Evolutionary conservation across 2,888 invertebrate genomes (phyloP).

Genomic region (Epirrhoe alternata): DNA sequence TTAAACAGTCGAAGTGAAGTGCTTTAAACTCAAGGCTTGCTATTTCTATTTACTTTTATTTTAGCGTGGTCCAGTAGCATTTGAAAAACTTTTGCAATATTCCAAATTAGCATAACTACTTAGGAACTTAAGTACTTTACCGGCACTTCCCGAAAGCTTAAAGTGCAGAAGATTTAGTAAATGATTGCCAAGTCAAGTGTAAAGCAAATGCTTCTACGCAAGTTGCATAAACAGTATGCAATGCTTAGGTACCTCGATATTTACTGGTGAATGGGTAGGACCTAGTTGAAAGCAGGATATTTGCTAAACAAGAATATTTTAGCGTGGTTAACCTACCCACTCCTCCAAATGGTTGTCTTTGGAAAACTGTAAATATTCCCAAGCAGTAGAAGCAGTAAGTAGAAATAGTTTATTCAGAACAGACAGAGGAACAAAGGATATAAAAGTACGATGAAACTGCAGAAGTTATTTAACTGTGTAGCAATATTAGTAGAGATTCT

Average conservation of each 20-base stretch:
- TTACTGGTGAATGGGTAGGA: conserved; percentile 25
- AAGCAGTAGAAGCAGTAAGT: too few species aligned
- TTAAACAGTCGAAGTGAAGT: background rate
- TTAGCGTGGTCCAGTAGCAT: conserved; percentile 1
- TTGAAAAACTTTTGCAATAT: conserved; percentile 2
- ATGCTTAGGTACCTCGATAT: conserved; percentile 13
- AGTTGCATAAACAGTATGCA: conserved; percentile 30
- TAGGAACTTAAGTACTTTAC: background rate
- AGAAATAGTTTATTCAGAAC: too few species aligned
- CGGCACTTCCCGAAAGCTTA: conserved; percentile 1
- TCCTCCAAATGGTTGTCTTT: background rate
- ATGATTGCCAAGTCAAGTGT: conserved; percentile 23
- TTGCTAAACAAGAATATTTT: conserved; percentile 22
- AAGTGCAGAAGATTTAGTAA: conserved; percentile 15
- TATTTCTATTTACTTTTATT: conserved; percentile 15
- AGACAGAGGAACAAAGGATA: too few species aligned
- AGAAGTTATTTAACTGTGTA: too few species aligned
- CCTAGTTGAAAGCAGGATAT: conserved; percentile 12
- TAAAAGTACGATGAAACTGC: too few species aligned
- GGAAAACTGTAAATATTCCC: background rate
- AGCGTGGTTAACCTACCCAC: background rate
- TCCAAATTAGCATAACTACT: conserved; percentile 18
- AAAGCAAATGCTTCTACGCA: conserved; percentile 20
- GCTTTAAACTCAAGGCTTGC: background rate
- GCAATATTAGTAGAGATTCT: too few species aligned